Base-by-base conservation (phyloP, 2,888 invertebrate genomes). In the Sinotaia quadrata region DNA sequence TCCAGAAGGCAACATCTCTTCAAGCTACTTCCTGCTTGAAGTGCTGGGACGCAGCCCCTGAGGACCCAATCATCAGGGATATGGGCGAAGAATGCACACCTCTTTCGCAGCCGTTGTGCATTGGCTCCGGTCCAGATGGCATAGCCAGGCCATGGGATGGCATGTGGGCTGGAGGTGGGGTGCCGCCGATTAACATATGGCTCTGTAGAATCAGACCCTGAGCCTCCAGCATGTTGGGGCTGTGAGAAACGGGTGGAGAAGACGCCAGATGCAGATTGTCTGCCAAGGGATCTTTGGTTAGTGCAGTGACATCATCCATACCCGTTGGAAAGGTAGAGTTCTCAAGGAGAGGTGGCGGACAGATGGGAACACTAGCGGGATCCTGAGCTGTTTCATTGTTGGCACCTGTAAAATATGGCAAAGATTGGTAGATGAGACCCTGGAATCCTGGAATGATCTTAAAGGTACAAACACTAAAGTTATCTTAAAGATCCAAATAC, bases 11-110 rank as follows among this genome's bases (percentile, higher is more conserved):
- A n/a, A 24, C 3, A 24, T 12, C 10, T 18, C 27, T 29, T 31
- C 27, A 61, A 31, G 24, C n/a, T 4, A 65, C 54, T 21, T 65
- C 65, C 65, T 65, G 65, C 33, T 65, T 65, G 34, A 56, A 65
- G 29, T 33, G 10, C n/a, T 27, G 27, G 15, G 37, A 8, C 8
- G 8, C 8, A 21, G 47, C n/a, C 4, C 44, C 44, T 0, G 65
- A n/a, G 10, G 33, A 15, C 15, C 52, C 21, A 52, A 65, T 44
- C 44, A 65, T 27, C 4, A 34, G 24, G 34, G 54, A 33, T 31
- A 33, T 24, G 21, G 65, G 12, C 29, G 29, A 21, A 29, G 65
- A 24, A 37, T 15, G 12, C 27, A 47, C 47, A 12, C 15, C 60
- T 12, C 29, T 27, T 10, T 60, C 29, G 18, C 8, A 44, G 27